phyloP scores from a whole-genome alignment of 2,888 invertebrate genomes.

The Salticus scenicus region DNA sequence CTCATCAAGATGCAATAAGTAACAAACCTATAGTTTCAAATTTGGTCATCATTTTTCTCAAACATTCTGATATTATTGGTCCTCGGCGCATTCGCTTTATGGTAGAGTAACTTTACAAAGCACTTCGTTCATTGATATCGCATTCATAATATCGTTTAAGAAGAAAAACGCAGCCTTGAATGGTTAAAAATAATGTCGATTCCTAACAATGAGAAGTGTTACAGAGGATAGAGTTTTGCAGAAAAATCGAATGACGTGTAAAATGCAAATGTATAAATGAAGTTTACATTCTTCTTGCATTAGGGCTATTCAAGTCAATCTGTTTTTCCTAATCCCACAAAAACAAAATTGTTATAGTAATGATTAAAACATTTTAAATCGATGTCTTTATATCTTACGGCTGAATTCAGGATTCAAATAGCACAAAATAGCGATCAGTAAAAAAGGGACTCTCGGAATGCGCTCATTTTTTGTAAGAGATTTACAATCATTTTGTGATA shows the following conservation, averaged over 20 bases:
- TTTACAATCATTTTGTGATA: too few species aligned
- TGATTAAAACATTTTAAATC: neutral
- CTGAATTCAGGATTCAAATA: too few species aligned
- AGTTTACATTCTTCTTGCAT: neutral
- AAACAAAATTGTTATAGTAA: neutral
- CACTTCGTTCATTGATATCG: neutral
- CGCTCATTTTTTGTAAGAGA: too few species aligned
- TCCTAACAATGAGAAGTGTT: too few species aligned
- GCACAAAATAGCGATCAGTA: too few species aligned
- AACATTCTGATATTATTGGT: neutral
- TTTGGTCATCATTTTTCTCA: neutral
- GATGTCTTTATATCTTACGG: neutral
- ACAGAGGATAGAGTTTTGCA: too few species aligned
- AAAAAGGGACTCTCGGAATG: too few species aligned
- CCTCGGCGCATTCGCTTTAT: neutral
- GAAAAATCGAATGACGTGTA: too few species aligned
- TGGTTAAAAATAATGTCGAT: neutral
- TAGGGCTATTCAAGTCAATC: neutral
- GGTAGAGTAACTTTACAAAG: neutral
- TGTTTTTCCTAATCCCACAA: neutral
- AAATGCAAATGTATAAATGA: neutral
- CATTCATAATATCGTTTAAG: conserved; percentile 1
- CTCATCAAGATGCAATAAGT: neutral
- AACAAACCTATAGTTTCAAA: neutral
- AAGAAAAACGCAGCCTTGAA: neutral